Percentiles rank a stretch among this genome's conserved stretches.
These are phyloP conservation scores for Urophycis tenuis DNA, from an alignment of 2,797 vertebrate species.

Conservation along the genomic window DNA sequence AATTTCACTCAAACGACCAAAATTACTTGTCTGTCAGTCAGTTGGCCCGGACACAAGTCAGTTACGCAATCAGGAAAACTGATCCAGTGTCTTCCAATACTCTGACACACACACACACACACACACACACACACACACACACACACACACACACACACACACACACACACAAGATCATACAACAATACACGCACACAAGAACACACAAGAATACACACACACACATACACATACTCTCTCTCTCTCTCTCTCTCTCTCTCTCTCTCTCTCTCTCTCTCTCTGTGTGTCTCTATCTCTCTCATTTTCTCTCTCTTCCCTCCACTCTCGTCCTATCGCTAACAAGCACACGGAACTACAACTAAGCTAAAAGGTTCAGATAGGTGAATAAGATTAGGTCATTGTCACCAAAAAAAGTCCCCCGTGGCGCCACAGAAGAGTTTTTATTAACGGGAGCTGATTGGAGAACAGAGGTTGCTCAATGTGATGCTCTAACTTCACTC, in stretches of 20 bases:
- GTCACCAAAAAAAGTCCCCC: conserved; percentile 85
- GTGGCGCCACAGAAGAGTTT: conserved; percentile 72
- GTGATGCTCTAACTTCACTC: conserved; percentile 79
- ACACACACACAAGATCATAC: neutral
- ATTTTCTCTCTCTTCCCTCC: neutral
- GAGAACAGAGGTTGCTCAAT: conserved; percentile 71
- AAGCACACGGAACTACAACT: neutral
- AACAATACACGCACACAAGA: neutral
- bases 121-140: neutral
- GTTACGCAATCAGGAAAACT: neutral
- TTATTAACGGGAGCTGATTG: conserved; percentile 66
- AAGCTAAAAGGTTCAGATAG: conserved; percentile 54
- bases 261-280: neutral
- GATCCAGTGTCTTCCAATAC: neutral
- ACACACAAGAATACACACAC: neutral
- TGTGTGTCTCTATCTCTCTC: neutral
- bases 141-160: neutral
- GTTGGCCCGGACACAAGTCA: neutral
- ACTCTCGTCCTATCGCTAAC: neutral
- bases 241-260: neutral
- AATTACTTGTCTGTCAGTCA: neutral
- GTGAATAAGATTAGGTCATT: conserved; percentile 83
- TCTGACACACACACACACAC: neutral
- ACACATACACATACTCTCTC: neutral
- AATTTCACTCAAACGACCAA: neutral